Evolutionary conservation across 2,888 invertebrate genomes (phyloP).

Genomic region (Ichneumon xanthorius): DNA sequence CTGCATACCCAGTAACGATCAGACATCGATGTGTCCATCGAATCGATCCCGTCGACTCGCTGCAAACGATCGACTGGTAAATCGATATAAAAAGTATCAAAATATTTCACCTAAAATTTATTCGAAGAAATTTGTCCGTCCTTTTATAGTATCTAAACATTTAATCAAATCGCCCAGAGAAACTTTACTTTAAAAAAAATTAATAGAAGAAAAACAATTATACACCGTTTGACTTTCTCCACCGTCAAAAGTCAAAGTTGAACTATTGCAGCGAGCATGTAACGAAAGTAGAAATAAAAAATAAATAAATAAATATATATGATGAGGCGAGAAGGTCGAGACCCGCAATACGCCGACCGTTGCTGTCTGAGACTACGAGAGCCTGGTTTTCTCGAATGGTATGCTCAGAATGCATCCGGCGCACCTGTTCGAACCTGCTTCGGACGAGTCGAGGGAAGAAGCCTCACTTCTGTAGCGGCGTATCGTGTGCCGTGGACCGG

Average conservation of each 20-base stretch:
- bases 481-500: not conserved
- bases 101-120: too few species aligned
- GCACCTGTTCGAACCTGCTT: conserved; percentile 74
- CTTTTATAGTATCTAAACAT: not conserved
- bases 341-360: conserved; percentile 65
- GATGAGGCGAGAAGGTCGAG: conserved; percentile 15
- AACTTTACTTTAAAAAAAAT: not conserved
- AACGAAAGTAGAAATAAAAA: conserved; percentile 1
- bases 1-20: too few species aligned
- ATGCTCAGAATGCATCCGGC: conserved; percentile 72
- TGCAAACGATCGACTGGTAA: too few species aligned
- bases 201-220: not conserved
- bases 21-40: too few species aligned
- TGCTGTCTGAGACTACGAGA: conserved; percentile 61
- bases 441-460: conserved; percentile 43
- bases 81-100: too few species aligned
- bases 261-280: conserved; percentile 11
- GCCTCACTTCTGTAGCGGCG: conserved; percentile 11
- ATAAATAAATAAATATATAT: not conserved
- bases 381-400: conserved; percentile 52
- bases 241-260: conserved; percentile 17
- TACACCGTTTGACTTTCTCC: conserved; percentile 31
- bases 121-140: not conserved
- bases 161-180: not conserved
- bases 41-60: too few species aligned